Conservation (phyloP, 2,888 invertebrate species). For the Drosophila ochracea region DNA sequence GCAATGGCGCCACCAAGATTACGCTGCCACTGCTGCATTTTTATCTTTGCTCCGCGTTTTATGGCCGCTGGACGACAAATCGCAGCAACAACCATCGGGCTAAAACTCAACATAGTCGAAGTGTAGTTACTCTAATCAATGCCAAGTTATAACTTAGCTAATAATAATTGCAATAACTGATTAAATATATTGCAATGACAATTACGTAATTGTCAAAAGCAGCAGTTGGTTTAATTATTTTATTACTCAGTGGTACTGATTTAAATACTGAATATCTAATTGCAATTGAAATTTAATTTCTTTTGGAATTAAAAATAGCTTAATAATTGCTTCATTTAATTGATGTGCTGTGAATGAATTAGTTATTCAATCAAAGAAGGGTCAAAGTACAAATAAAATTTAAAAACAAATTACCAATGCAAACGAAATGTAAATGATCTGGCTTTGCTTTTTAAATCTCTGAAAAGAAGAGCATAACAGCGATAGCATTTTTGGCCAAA, state of each 20-base stretch:
- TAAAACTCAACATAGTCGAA: conserved; percentile 10
- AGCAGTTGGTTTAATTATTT: background rate
- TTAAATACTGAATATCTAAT: background rate
- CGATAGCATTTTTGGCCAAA: conserved; percentile 58
- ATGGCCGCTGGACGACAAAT: conserved; percentile 55
- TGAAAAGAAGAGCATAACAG: conserved; percentile 3
- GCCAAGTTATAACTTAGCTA: background rate
- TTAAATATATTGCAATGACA: background rate
- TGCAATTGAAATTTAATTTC: background rate
- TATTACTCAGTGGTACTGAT: background rate
- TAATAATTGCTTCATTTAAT: background rate
- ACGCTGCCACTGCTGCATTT: conserved; percentile 64
- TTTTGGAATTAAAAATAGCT: background rate
- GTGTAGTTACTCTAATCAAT: conserved; percentile 45
- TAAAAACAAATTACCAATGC: background rate
- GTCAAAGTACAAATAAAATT: background rate
- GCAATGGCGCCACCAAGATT: conserved; percentile 71
- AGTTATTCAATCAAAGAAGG: background rate
- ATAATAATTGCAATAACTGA: background rate
- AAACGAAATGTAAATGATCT: background rate
- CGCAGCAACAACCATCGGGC: conserved; percentile 41
- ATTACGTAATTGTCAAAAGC: no score
- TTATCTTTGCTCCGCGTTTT: conserved; percentile 70
- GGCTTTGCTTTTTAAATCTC: background rate
- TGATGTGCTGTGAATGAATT: background rate